These are phyloP conservation scores for Cherax destructor DNA, from an alignment of 1,140 invertebrate species.

Conservation along the genomic window DNA sequence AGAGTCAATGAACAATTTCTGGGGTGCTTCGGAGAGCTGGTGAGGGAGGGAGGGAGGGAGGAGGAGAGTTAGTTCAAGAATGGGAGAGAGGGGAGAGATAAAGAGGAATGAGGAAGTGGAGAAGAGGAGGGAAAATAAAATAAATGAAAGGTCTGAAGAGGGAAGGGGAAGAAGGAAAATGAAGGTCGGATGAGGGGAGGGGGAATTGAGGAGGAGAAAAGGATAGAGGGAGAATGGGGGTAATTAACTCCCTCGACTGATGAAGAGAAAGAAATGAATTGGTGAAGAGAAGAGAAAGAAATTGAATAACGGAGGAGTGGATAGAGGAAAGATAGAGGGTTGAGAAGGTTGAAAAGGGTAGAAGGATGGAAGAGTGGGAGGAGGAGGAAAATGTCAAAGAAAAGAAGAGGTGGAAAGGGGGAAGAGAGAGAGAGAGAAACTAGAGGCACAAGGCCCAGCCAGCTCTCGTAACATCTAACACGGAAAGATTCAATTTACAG, in stretches of 20 bases:
- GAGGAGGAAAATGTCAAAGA: neutral
- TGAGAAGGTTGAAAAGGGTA: too few species aligned
- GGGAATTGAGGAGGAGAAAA: too few species aligned
- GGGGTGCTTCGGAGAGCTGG: neutral
- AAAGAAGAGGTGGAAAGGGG: too few species aligned
- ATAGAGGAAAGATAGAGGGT: neutral
- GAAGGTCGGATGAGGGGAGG: too few species aligned
- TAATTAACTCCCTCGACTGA: too few species aligned
- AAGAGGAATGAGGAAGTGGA: neutral
- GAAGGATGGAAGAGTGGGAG: neutral
- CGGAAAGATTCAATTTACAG: constrained; percentile 7
- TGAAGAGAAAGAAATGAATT: neutral
- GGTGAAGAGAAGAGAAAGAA: neutral
- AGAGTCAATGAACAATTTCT: constrained; percentile 12
- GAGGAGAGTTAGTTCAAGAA: neutral
- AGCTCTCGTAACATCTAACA: neutral
- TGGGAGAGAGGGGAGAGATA: neutral
- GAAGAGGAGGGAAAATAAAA: neutral
- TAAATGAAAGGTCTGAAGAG: neutral
- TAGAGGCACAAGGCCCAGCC: neutral
- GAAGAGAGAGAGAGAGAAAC: neutral
- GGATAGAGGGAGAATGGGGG: too few species aligned
- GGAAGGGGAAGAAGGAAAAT: neutral
- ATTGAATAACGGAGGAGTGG: neutral
- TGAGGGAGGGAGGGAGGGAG: neutral